Evolutionary conservation across 1,140 invertebrate genomes (phyloP), one percentile per base, ranked within the genome.

Genomic region (Harlomillsia oculata): DNA sequence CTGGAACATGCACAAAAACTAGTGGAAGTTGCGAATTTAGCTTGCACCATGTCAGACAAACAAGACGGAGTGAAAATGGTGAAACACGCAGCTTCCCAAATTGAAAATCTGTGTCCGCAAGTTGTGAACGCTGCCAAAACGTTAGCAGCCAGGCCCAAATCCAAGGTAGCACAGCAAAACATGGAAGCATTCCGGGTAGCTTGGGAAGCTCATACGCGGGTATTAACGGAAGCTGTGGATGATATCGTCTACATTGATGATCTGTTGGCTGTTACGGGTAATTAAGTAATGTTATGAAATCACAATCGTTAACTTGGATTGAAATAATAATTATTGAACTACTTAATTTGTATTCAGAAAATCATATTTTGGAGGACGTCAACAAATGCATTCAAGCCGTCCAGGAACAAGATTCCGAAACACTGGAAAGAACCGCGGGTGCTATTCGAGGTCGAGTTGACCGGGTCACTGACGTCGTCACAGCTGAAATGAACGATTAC

Each of bases 191-290:
- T 82, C 66, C 75, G 76, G 56, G 74, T 76, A 56, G 72, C 77
- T 5, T 83, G 81, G 81, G 73, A 78, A 55, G 77, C 74, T 61
- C 69, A 71, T 62, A 77, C 82, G 1, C 68, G 76, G 46, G 71
- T 81, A 21, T 67, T 83, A 5, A 83, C 80, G n/a, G 78, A 80
- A 64, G 79, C 80, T 53, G 79, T 83, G 20, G 82, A 83, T 71
- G 77, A 80, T 59, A 81, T 83, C 30, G 81, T 79, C 20, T 80
- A 78, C 8, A 77, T 83, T 60, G 79, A 83, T 66, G 81, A 83
- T 62, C 82, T 83, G 71, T 67, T 83, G 26, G 78, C 81, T 52
- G 81, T 83, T 21, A 79, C 75, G 58, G 74, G 74, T 75, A 64
- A 59, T 37, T 16, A 2, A 28, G 23, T 21, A 25, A 26, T 41